These are phyloP conservation scores for Panthera leo DNA, from an alignment of 2,113 vertebrate species.

Conservation along the genomic window DNA sequence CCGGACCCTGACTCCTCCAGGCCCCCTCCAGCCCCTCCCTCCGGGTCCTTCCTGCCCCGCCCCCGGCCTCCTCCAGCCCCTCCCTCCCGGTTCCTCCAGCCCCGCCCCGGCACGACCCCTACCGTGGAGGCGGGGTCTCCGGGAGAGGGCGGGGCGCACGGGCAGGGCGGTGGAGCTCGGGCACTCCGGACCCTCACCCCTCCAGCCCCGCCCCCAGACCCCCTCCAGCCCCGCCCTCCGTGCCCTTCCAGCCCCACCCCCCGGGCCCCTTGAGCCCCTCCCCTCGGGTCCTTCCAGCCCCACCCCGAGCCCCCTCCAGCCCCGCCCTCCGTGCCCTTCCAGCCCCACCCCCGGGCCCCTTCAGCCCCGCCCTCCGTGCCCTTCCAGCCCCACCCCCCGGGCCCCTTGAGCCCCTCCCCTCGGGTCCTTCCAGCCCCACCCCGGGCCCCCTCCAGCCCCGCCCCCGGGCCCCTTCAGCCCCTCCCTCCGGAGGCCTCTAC, in stretches of 20 bases:
- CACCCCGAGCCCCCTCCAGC: not conserved
- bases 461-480: not conserved
- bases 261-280: too few relatives aligned
- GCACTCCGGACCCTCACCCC: too few relatives aligned
- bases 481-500: not conserved
- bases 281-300: not conserved
- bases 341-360: fast-evolving
- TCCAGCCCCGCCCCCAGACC: not conserved
- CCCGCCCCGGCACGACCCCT: too few relatives aligned
- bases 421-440: not conserved
- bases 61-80: too few relatives aligned
- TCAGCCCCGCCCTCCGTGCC: not conserved
- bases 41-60: not conserved
- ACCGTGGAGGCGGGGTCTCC: too few relatives aligned
- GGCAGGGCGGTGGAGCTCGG: too few relatives aligned
- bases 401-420: too few relatives aligned
- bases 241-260: too few relatives aligned
- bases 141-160: too few relatives aligned
- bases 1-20: not conserved
- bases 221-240: not conserved
- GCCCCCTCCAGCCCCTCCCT: not conserved
- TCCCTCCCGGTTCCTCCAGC: too few relatives aligned
- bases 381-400: too few relatives aligned
- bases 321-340: not conserved
- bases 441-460: not conserved